Percentiles rank a stretch among this genome's conserved stretches.
phyloP scores from a whole-genome alignment of 2,113 vertebrate species.

The Heloderma charlesbogerti region DNA sequence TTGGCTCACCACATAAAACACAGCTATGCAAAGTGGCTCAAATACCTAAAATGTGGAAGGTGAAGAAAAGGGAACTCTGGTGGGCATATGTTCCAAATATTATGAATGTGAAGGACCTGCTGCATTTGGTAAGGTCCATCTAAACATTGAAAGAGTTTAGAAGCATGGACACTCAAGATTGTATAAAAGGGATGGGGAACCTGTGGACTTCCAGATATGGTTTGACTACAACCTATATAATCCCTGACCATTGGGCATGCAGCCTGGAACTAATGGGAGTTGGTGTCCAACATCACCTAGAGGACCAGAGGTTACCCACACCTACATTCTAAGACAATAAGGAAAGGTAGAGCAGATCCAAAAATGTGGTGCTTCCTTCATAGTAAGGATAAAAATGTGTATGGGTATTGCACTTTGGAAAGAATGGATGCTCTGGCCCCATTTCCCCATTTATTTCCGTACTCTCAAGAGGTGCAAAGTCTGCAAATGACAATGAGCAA shows the following conservation, averaged over 20 bases:
- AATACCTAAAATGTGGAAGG: not conserved
- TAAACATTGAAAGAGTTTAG: not conserved
- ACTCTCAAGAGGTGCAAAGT: not conserved
- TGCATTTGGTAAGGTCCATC: not conserved
- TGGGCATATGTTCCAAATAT: not conserved
- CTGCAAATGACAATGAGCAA: not conserved
- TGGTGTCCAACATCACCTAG: too few species aligned
- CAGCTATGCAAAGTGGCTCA: not conserved
- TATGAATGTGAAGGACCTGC: not conserved
- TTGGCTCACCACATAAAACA: not conserved
- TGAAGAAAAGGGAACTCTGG: not conserved
- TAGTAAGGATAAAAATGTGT: not conserved
- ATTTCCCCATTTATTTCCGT: not conserved
- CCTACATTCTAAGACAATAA: not conserved
- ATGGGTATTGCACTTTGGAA: not conserved
- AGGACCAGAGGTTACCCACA: too few species aligned
- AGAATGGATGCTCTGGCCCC: not conserved
- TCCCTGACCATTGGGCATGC: too few species aligned
- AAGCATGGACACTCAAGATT: not conserved
- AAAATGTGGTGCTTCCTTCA: not conserved
- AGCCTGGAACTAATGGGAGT: too few species aligned
- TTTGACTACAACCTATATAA: too few species aligned
- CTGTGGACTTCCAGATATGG: too few species aligned
- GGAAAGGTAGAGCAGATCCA: not conserved
- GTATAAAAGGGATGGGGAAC: too few species aligned